phyloP scores from a whole-genome alignment of 1,140 invertebrate species.

The Acromyrmex echinatior region DNA sequence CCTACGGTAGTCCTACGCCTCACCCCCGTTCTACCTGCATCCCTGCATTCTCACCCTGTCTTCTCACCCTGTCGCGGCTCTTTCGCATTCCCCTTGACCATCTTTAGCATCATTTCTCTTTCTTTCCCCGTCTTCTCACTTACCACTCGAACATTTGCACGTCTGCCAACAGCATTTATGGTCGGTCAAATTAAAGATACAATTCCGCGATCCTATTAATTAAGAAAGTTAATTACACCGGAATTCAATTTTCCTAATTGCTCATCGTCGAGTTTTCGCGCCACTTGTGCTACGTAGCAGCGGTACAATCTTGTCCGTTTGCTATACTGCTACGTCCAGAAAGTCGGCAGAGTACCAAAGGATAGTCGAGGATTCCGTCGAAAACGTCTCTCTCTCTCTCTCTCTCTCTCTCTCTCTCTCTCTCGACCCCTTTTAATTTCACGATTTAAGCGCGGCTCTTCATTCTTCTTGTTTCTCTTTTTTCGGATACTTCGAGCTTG shows the following conservation, averaged over 20 bases:
- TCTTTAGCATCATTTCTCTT: not conserved
- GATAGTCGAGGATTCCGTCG: not conserved
- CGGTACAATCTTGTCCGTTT: conserved; percentile 41
- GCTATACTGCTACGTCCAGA: conserved; percentile 21
- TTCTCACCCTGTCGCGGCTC: not conserved
- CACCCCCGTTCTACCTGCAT: conserved; percentile 23
- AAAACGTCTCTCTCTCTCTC: conserved; percentile 34
- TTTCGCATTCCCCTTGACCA: conserved; percentile 16
- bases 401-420: not conserved
- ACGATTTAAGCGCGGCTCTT: conserved; percentile 30
- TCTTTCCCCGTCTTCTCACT: not conserved
- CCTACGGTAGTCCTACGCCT: conserved; percentile 57
- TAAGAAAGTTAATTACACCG: conserved; percentile 80
- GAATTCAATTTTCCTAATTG: conserved; percentile 83
- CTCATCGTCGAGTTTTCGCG: conserved; percentile 73
- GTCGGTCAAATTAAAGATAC: conserved; percentile 79
- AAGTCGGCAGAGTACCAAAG: not conserved
- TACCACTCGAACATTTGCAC: conserved; percentile 24
- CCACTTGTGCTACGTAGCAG: conserved; percentile 23
- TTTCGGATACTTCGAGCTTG: conserved; percentile 7
- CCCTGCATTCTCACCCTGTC: not conserved
- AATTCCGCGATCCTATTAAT: conserved; percentile 81
- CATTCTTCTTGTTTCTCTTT: not conserved
- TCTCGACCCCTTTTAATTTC: conserved; percentile 57
- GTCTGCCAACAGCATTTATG: conserved; percentile 72